Percentiles rank a stretch among this genome's conserved stretches.
Evolutionary conservation across 2,797 vertebrate genomes (phyloP).

Genomic region (Acipenser transmontanus): DNA sequence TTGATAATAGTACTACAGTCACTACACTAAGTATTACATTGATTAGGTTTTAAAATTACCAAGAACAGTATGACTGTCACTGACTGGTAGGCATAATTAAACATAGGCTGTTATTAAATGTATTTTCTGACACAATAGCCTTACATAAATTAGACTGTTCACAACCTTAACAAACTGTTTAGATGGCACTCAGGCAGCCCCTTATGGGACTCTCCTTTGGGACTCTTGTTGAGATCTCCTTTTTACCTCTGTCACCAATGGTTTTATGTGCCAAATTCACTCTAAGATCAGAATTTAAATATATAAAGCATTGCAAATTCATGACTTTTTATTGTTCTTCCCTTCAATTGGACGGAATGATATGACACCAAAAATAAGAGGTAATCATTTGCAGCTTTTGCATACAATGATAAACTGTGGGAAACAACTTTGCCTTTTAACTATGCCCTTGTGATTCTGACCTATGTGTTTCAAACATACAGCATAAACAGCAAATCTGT

Average conservation of each 20-base stretch:
- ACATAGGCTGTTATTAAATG: conserved; percentile 30
- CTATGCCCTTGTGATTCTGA: too few species aligned
- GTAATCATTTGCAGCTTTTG: too few species aligned
- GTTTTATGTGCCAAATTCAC: conserved; percentile 72
- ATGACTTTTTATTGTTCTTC: too few species aligned
- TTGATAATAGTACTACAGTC: too few species aligned
- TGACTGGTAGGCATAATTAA: conserved; percentile 36
- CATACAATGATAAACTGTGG: too few species aligned
- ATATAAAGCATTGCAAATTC: conserved; percentile 14
- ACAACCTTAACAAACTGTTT: conserved; percentile 34
- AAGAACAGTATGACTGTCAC: conserved; percentile 21
- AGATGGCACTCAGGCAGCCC: conserved; percentile 45
- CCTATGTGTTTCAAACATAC: too few species aligned
- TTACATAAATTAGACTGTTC: conserved; percentile 37
- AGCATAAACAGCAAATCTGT: too few species aligned
- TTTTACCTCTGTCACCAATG: conserved; percentile 76
- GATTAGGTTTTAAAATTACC: too few species aligned
- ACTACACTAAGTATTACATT: too few species aligned
- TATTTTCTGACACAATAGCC: conserved; percentile 30
- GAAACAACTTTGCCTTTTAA: too few species aligned
- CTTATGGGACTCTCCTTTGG: conserved; percentile 62
- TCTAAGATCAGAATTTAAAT: conserved; percentile 68
- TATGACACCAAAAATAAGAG: too few species aligned
- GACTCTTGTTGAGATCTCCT: conserved; percentile 74
- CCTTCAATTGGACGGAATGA: too few species aligned